These are phyloP conservation scores for Otolemur crassicaudatus DNA, from an alignment of 2,797 vertebrate species.

Conservation along the genomic window DNA sequence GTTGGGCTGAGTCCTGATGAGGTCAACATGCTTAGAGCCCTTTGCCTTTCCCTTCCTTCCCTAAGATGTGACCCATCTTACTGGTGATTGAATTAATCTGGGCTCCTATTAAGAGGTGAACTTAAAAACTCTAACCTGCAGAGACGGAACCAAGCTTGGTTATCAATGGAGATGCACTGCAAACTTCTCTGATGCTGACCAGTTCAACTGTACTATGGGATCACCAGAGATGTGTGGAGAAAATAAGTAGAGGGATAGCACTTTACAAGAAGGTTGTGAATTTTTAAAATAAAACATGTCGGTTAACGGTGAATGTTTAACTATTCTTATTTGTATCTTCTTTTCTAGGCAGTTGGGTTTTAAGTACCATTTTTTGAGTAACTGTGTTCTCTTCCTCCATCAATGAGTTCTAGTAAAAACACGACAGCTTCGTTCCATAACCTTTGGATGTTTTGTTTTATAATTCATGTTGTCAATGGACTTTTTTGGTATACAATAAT, in stretches of 20 bases:
- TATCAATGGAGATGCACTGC: neutral
- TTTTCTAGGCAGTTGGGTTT: neutral
- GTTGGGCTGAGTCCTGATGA: conserved; percentile 81
- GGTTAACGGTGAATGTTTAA: neutral
- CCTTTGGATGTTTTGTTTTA: neutral
- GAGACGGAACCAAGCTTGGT: neutral
- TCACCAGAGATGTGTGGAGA: neutral
- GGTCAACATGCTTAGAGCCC: conserved; percentile 70
- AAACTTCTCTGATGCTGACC: neutral
- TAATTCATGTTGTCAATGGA: neutral
- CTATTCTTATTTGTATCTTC: neutral
- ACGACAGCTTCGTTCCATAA: neutral
- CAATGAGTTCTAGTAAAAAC: neutral
- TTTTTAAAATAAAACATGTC: neutral
- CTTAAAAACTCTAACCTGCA: conserved; percentile 9
- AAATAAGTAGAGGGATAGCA: neutral
- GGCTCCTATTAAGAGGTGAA: neutral
- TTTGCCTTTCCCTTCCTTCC: conserved; percentile 45
- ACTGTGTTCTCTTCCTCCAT: neutral
- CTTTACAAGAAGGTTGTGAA: neutral
- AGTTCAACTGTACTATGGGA: neutral
- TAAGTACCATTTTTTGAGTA: neutral
- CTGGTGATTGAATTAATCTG: conserved; percentile 60
- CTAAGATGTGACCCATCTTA: neutral
- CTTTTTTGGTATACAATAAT: neutral